Evolutionary conservation across 2,113 vertebrate genomes (phyloP).

Genomic region (Brachyhypopomus gauderio): DNA sequence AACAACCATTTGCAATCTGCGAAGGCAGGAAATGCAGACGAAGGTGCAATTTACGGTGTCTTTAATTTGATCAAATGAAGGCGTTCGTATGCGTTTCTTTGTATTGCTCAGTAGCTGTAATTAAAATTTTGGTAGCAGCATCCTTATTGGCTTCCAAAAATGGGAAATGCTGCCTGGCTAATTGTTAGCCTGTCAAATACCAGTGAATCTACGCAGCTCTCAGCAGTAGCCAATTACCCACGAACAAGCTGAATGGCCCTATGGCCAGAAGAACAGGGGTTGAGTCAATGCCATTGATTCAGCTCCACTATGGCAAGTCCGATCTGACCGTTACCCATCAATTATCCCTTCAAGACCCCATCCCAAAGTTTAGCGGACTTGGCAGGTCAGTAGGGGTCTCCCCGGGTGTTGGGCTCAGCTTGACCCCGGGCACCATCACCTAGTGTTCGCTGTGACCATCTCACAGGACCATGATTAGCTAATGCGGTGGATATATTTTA

Average conservation of each 20-base stretch:
- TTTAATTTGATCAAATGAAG: not conserved
- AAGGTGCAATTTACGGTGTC: too few relatives aligned
- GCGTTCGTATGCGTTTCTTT: not conserved
- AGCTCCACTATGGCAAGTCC: not conserved
- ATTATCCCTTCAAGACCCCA: not conserved
- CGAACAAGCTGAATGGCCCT: not conserved
- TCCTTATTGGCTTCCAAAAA: not conserved
- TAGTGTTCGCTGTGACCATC: too few relatives aligned
- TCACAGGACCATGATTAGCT: not conserved
- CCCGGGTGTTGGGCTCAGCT: not conserved
- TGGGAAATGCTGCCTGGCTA: not conserved
- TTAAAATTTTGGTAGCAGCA: not conserved
- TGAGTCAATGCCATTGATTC: slow-evolving; percentile 41
- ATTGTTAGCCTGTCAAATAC: not conserved
- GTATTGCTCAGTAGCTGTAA: not conserved
- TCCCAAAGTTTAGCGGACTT: not conserved
- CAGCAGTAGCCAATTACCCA: slow-evolving; percentile 4
- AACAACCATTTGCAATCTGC: too few relatives aligned
- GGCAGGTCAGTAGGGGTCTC: not conserved
- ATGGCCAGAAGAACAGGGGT: not conserved
- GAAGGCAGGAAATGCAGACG: too few relatives aligned
- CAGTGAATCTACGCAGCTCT: not conserved
- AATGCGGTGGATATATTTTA: slow-evolving; percentile 16
- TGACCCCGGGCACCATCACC: too few relatives aligned
- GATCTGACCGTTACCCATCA: not conserved